These are phyloP conservation scores for Drosophila demipolita DNA, from an alignment of 2,888 invertebrate genomes.

Conservation along the genomic window DNA sequence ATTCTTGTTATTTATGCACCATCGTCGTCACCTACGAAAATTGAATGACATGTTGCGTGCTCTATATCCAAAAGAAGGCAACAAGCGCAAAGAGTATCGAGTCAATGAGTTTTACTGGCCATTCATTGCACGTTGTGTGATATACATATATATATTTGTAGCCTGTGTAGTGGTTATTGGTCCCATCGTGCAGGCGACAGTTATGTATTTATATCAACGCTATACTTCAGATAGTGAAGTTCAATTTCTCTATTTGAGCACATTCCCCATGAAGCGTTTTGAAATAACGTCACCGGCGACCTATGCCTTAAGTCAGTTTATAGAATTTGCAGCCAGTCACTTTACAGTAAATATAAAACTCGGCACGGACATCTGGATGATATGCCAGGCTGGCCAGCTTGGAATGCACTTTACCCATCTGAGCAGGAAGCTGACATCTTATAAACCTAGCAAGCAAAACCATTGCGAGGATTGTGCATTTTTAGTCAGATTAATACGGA, in stretches of 20 bases:
- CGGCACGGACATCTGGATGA: slow-evolving; percentile 47
- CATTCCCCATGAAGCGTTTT: slow-evolving; percentile 33
- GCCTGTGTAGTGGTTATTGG: slow-evolving; percentile 3
- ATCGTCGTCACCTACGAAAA: slow-evolving; percentile 20
- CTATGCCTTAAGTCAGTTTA: slow-evolving; percentile 6
- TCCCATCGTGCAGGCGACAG: slow-evolving; percentile 28
- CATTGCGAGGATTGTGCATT: slow-evolving; percentile 31
- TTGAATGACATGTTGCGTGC: slow-evolving; percentile 24
- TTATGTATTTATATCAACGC: slow-evolving; percentile 27
- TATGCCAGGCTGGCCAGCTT: slow-evolving; percentile 37
- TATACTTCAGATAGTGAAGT: neutral
- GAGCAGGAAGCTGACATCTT: slow-evolving; percentile 10
- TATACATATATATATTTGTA: slow-evolving; percentile 39
- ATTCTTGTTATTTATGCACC: slow-evolving; percentile 25
- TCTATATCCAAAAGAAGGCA: slow-evolving; percentile 31
- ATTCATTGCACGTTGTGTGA: slow-evolving; percentile 14
- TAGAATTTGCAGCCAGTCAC: slow-evolving; percentile 24
- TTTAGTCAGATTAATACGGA: slow-evolving; percentile 24
- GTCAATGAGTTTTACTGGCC: slow-evolving; percentile 47
- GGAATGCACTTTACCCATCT: slow-evolving; percentile 43
- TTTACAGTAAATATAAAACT: slow-evolving; percentile 24
- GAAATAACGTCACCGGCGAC: slow-evolving; percentile 1
- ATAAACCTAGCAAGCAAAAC: slow-evolving; percentile 12
- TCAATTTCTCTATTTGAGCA: slow-evolving; percentile 32
- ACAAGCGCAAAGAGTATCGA: slow-evolving; percentile 16